Evolutionary conservation across 2,888 invertebrate genomes (phyloP), one percentile per base, ranked within the genome.

Genomic region (Tipula vernalis): DNA sequence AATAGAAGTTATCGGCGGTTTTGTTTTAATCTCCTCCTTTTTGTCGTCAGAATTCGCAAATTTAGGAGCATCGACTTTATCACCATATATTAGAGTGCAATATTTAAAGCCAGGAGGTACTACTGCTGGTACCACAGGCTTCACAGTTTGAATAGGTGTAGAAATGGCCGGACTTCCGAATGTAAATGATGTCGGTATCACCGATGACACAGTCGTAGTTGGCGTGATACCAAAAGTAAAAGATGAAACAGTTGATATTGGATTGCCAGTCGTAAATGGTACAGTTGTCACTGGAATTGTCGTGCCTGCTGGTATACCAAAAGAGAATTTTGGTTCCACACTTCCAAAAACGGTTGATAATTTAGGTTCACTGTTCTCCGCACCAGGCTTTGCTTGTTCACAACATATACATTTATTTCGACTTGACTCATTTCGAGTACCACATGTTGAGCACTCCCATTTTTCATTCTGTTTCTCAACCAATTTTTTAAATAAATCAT

Each of bases 371-470:
- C 86, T 86, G 5, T 87, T 88, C 36, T 88, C 88, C 2, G 89
- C 88, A 86, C 92, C 92, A 0, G 93, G 93, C 89, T 93, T 94
- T 0, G 91, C 89, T 87, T 93, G 92, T 88, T 93, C 93, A 89
- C 95, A 95, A 88, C 94, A 94, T 86, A 92, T 91, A 90, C 95
- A 95, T 88, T 92, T 92, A 5, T 88, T 89, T 36, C 90, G 91
- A 18, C 90, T 90, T 4, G 89, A 89, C 85, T 92, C 91, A 89
- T 95, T 95, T 87, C 92, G 91, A 0, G 94, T 92, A 92, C 94
- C 92, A 89, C 95, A 95, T 18, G 92, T 92, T 13, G 91, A 90
- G 89, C 95, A 95, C 87, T 93, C 93, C 95, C 95, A 95, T 87
- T 92, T 91, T 0, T 88, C 87, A 87, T 89, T 90, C 87, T 92